Evolutionary conservation across 1,140 invertebrate species (phyloP).

Genomic region (Melipona quadrifasciata): DNA sequence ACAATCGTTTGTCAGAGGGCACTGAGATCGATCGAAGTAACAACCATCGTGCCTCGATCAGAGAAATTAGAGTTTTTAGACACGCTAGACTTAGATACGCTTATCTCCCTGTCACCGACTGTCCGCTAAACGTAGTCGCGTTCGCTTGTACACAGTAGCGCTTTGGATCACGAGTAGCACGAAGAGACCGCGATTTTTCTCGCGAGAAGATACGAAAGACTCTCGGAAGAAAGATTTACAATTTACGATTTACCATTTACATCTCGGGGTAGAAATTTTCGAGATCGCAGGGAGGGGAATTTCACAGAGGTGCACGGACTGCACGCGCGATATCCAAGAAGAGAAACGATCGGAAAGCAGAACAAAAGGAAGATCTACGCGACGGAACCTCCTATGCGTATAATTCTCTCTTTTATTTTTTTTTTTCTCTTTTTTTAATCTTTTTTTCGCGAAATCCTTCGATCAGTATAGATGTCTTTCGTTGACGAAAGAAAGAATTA

Average conservation of each 20-base stretch:
- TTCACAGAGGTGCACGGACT: neutral
- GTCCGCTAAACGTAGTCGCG: conserved; percentile 36
- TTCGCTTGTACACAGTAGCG: conserved; percentile 51
- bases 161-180: conserved; percentile 55
- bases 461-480: neutral
- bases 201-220: neutral
- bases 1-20: neutral
- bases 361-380: neutral
- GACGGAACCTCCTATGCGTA: neutral
- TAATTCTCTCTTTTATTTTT: neutral
- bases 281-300: neutral
- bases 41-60: neutral
- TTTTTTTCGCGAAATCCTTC: neutral
- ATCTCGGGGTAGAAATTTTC: neutral
- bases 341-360: neutral
- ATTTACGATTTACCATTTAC: neutral
- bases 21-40: neutral
- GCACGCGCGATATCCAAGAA: neutral
- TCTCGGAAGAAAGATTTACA: neutral
- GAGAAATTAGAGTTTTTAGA: conserved; percentile 20
- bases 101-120: conserved; percentile 47
- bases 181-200: neutral
- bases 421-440: neutral
- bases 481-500: neutral
- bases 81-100: conserved; percentile 55